These are phyloP conservation scores for Apamea anceps DNA, from an alignment of 2,888 invertebrate genomes.

Conservation along the genomic window DNA sequence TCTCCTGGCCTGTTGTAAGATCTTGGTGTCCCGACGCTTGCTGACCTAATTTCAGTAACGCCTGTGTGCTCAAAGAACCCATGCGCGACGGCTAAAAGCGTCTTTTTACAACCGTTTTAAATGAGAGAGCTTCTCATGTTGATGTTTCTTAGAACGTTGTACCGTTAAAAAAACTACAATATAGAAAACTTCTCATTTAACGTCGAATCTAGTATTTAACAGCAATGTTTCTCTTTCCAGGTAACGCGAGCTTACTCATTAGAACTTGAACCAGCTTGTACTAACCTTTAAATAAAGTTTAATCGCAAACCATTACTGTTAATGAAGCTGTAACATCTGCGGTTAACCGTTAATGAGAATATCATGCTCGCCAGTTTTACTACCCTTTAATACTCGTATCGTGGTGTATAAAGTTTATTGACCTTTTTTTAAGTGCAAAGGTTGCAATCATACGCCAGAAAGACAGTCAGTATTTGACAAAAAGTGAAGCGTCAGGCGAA, in stretches of 20 bases:
- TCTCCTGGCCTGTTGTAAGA: neutral
- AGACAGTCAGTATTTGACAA: neutral
- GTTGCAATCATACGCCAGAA: neutral
- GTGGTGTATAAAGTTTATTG: neutral
- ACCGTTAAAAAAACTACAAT: neutral
- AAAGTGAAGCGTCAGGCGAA: neutral
- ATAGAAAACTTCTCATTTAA: neutral
- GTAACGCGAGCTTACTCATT: conserved; percentile 14
- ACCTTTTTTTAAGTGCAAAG: neutral
- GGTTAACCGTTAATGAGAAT: conserved; percentile 7
- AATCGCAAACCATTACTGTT: conserved; percentile 22
- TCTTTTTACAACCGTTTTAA: no score
- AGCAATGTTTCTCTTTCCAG: neutral
- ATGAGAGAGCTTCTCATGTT: no score
- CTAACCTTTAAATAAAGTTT: conserved; percentile 24
- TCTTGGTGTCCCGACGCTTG: neutral
- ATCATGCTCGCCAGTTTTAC: conserved; percentile 7
- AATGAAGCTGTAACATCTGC: conserved; percentile 33
- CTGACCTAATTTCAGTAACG: neutral
- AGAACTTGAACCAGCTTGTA: neutral
- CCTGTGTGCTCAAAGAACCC: no score
- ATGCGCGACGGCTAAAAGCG: no score
- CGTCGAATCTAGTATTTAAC: neutral
- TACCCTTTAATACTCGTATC: neutral
- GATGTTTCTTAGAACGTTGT: no score